Conservation (phyloP, 1,140 invertebrate genomes). For the Drosophila azteca region DNA sequence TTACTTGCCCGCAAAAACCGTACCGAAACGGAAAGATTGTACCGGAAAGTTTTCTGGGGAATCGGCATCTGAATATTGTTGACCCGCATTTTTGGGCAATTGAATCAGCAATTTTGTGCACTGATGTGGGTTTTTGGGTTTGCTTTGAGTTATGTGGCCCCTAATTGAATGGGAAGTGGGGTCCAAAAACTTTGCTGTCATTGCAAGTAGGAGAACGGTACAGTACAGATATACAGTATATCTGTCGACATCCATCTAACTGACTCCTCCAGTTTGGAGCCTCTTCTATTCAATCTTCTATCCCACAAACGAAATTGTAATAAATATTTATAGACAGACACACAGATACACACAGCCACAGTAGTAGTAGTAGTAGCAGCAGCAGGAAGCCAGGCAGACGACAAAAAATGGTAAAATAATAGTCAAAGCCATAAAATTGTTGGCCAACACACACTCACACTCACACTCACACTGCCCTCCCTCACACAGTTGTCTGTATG, state of each 20-base stretch:
- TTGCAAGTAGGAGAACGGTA: constrained; percentile 24
- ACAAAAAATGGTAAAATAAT: constrained; percentile 51
- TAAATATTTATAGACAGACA: constrained; percentile 68
- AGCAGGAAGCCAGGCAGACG: neutral
- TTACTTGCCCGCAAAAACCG: constrained; percentile 49
- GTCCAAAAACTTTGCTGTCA: constrained; percentile 40
- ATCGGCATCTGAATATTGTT: constrained; percentile 29
- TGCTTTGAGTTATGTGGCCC: constrained; percentile 45
- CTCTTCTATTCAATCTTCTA: constrained; percentile 47
- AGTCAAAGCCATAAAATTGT: constrained; percentile 65
- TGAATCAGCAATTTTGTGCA: constrained; percentile 63
- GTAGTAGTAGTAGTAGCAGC: constrained; percentile 1
- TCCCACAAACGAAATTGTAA: constrained; percentile 52
- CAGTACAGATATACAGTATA: neutral
- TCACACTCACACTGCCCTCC: constrained; percentile 8
- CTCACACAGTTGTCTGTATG: constrained; percentile 16
- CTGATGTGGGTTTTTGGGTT: constrained; percentile 62
- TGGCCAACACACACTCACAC: constrained; percentile 12
- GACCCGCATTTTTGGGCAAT: constrained; percentile 64
- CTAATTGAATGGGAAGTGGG: constrained; percentile 61
- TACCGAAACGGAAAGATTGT: constrained; percentile 19
- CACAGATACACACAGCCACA: constrained; percentile 24
- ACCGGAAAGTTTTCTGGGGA: constrained; percentile 46
- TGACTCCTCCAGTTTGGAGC: constrained; percentile 17
- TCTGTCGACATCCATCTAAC: constrained; percentile 41